Evolutionary conservation across 2,797 vertebrate genomes (phyloP).

Genomic region (Clarias platycephalus): DNA sequence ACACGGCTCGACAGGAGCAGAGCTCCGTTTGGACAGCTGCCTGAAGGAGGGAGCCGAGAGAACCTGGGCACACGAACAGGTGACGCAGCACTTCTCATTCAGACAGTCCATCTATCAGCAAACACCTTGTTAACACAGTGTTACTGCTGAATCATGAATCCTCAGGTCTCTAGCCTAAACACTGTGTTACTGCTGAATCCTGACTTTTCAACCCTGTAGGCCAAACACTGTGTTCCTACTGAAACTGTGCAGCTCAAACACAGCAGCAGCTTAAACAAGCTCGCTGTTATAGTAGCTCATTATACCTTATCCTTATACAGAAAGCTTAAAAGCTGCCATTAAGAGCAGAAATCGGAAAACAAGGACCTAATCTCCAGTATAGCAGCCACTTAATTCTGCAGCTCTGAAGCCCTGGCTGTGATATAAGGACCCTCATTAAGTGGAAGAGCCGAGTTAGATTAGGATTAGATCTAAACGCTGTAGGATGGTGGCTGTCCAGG

Average conservation of each 20-base stretch:
- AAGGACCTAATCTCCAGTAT: background rate
- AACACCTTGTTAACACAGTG: background rate
- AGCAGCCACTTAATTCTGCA: background rate
- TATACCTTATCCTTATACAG: background rate
- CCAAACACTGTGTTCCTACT: background rate
- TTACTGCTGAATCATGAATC: background rate
- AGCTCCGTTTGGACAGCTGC: slow-evolving; percentile 82
- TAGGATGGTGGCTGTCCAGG: background rate
- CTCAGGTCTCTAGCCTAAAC: background rate
- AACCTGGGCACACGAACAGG: slow-evolving; percentile 89
- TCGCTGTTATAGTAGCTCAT: slow-evolving; percentile 6
- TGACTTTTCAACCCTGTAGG: background rate
- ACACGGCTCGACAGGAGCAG: slow-evolving; percentile 81
- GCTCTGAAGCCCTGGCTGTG: slow-evolving; percentile 3
- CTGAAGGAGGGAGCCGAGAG: slow-evolving; percentile 86
- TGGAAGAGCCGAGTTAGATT: background rate
- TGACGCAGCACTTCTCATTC: slow-evolving; percentile 53
- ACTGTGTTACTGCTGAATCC: background rate
- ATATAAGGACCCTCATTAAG: background rate
- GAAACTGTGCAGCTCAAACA: background rate
- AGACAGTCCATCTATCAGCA: background rate
- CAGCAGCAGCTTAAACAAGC: background rate
- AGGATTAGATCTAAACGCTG: background rate
- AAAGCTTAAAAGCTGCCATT: background rate
- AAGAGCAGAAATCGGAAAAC: slow-evolving; percentile 18